These are phyloP conservation scores for Entomobrya multifasciata DNA, from an alignment of 2,888 invertebrate genomes.

Conservation along the genomic window DNA sequence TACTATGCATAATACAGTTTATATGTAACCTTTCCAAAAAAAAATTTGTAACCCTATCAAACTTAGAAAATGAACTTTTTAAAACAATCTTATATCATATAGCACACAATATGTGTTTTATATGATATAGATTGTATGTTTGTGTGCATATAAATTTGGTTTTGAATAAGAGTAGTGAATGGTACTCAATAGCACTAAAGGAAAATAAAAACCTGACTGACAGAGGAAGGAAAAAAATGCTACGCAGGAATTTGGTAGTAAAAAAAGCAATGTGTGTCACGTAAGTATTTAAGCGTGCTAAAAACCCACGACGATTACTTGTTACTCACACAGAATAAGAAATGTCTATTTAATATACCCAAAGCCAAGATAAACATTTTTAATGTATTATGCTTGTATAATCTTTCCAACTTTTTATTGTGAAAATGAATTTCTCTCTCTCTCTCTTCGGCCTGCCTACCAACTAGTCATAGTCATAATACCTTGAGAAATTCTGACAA, in stretches of 20 bases:
- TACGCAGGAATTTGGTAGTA: not conserved
- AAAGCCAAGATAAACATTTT: no score
- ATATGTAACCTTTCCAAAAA: not conserved
- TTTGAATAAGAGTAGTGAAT: no score
- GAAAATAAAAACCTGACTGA: not conserved
- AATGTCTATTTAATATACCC: no score
- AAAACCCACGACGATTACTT: not conserved
- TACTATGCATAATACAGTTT: not conserved
- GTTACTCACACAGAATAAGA: not conserved
- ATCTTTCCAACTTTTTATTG: no score
- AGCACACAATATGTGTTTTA: not conserved
- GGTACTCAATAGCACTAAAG: not conserved
- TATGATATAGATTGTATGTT: not conserved
- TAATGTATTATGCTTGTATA: no score
- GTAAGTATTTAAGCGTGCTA: slow-evolving; percentile 1
- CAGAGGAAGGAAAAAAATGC: not conserved
- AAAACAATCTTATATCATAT: no score
- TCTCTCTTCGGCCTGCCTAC: no score
- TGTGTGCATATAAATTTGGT: not conserved
- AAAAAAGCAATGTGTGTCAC: slow-evolving; percentile 26
- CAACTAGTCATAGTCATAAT: no score
- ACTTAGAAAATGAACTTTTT: no score
- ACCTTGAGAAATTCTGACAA: no score
- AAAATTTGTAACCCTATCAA: not conserved
- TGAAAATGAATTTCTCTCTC: no score